These are phyloP conservation scores for Tinea trinotella DNA, from an alignment of 2,888 invertebrate species.

Conservation along the genomic window DNA sequence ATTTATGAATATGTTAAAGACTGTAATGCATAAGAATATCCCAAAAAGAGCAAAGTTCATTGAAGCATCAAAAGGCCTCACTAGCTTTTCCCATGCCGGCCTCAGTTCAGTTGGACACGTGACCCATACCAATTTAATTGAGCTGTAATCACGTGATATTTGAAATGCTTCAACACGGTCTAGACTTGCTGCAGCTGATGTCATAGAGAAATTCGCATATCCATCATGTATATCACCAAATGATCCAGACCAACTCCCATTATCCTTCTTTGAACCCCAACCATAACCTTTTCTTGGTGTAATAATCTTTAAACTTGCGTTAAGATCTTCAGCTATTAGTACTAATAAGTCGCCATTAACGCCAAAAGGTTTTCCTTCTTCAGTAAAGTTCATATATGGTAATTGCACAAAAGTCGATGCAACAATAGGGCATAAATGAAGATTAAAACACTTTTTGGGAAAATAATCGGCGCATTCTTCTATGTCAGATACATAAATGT, in stretches of 20 bases:
- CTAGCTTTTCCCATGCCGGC: background rate
- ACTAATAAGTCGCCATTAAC: slow-evolving; percentile 20
- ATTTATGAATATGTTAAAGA: background rate
- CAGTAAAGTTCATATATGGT: slow-evolving; percentile 4
- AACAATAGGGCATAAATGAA: background rate
- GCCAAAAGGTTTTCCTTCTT: background rate
- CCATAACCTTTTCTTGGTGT: slow-evolving; percentile 1
- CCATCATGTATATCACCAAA: slow-evolving; percentile 6
- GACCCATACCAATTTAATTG: background rate
- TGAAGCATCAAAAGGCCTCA: background rate
- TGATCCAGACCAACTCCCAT: slow-evolving; percentile 8
- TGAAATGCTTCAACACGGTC: background rate
- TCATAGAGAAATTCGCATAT: slow-evolving; percentile 7
- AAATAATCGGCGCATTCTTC: background rate
- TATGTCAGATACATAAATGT: slow-evolving; percentile 14
- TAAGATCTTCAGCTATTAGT: background rate
- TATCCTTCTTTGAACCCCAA: background rate
- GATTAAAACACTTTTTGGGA: slow-evolving; percentile 4
- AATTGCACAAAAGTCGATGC: slow-evolving; percentile 8
- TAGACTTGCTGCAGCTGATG: background rate
- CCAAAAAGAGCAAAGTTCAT: background rate
- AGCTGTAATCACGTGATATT: background rate
- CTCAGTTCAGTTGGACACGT: background rate
- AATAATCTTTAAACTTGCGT: background rate
- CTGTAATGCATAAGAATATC: background rate